These are phyloP conservation scores for Phortica variegata DNA, from an alignment of 1,140 invertebrate genomes.

Conservation along the genomic window DNA sequence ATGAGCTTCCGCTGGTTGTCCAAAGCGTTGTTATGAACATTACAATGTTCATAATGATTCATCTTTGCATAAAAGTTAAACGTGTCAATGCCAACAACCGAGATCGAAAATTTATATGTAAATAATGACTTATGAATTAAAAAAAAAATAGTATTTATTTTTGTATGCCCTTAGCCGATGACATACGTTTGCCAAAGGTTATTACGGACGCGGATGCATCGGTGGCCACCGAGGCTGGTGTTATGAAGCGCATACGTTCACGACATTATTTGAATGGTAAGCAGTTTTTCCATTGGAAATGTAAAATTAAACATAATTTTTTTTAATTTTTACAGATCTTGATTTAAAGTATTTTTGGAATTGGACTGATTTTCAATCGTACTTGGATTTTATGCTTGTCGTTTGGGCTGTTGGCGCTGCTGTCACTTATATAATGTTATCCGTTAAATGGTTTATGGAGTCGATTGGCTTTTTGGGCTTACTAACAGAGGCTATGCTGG, in stretches of 20 bases:
- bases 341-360: conserved; percentile 94
- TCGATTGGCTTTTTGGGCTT: conserved; percentile 89
- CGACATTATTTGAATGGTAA: conserved; percentile 55
- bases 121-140: conserved; percentile 17
- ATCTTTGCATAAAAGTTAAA: conserved; percentile 86
- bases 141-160: conserved; percentile 6
- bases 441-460: conserved; percentile 82
- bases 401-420: conserved; percentile 81
- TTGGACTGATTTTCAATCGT: conserved; percentile 98
- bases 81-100: conserved; percentile 79
- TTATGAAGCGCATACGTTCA: conserved; percentile 46
- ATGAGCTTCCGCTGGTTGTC: conserved; percentile 90
- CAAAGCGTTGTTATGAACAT: conserved; percentile 98
- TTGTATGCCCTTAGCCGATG: conserved; percentile 32
- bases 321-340: conserved; percentile 70
- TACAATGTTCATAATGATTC: conserved; percentile 94
- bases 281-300: conserved; percentile 1
- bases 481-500: conserved; percentile 95
- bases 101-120: conserved; percentile 84
- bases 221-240: conserved; percentile 38
- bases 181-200: conserved; percentile 51
- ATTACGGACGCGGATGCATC: conserved; percentile 48
- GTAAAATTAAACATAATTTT: too few relatives aligned
- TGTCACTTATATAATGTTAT: conserved; percentile 85
- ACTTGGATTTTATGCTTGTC: conserved; percentile 86